phyloP scores from a whole-genome alignment of 2,888 invertebrate genomes.

The Melipona bicolor region DNA sequence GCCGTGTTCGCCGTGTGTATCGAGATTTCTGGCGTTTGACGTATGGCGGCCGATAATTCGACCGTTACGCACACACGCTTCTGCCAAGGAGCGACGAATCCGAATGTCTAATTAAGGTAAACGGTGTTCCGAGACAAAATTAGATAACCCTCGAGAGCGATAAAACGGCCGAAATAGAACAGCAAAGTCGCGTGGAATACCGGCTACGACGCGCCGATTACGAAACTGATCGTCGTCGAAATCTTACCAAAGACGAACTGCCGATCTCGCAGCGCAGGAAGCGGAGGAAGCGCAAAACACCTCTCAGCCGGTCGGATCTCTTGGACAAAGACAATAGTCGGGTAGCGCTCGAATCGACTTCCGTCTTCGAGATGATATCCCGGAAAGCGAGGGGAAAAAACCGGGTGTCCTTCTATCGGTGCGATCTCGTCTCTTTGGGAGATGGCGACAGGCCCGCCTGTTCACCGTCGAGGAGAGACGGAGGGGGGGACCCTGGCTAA shows the following conservation, averaged over 20 bases:
- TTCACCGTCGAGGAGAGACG: neutral
- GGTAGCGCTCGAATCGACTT: conserved; percentile 54
- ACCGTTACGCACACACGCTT: conserved; percentile 11
- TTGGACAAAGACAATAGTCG: conserved; percentile 18
- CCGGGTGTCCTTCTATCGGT: conserved; percentile 51
- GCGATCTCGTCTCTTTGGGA: conserved; percentile 63
- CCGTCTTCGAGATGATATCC: conserved; percentile 64
- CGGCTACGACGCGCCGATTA: neutral
- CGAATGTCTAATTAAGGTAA: neutral
- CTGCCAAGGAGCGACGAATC: conserved; percentile 12
- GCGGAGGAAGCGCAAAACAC: neutral
- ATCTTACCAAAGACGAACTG: neutral
- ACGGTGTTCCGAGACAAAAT: neutral
- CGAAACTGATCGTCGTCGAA: too few species aligned
- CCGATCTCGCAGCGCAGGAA: neutral
- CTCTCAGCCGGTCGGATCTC: neutral
- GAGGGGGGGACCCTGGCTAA: neutral
- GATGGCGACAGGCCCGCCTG: conserved; percentile 56
- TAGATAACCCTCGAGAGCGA: neutral
- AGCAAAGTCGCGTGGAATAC: neutral
- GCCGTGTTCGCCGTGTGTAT: conserved; percentile 27
- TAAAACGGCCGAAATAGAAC: neutral
- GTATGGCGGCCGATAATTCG: conserved; percentile 41
- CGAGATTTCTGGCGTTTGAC: conserved; percentile 38
- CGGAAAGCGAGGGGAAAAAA: conserved; percentile 40